Evolutionary conservation across 2,888 invertebrate genomes (phyloP), one percentile per base, ranked within the genome.

Genomic region (Loripinus fragilis): DNA sequence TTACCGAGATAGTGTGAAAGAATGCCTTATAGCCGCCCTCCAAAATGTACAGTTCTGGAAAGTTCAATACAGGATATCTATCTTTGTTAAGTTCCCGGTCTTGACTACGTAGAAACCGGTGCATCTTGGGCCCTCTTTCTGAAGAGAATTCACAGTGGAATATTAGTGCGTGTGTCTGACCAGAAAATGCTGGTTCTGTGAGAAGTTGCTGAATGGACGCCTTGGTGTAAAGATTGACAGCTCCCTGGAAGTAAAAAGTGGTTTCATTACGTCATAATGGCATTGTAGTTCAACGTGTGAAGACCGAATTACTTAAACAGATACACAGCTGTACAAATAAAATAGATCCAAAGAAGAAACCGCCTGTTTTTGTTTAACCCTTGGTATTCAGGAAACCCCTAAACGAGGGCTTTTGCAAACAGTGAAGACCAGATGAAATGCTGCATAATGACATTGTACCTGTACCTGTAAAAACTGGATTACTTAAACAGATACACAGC

Each of bases 141-240:
- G 97, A 96, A 0, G 98, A 98, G 95, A 98, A 99, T 94, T 99
- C 99, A 94, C 99, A 99, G 93, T 99, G 99, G 94, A 99, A 99
- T 70, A 99, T 96, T 55, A 99, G 94, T 67, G 98, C 96, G 86
- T 95, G 94, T 69, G 97, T 94, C 74, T 92, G 72, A 28, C 70
- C 70, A 0, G 66, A n/a, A 7, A 25, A 23, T n/a, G 38, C 71
- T 2, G 75, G 41, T 25, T 60, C 45, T 42, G 73, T 41, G 7
- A 85, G 68, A 25, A 81, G 55, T 17, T 65, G 67, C n/a, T 78
- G 25, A 12, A 83, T 65, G 15, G 70, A 65, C 7, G 81, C 82
- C 64, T 83, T 80, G 0, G 81, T 78, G 68, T 81, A 81, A n/a
- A 85, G 73, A 48, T 85, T 85, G 17, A 77, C 76, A 38, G 85